Evolutionary conservation across 2,797 vertebrate species (phyloP).

Genomic region (Tamandua tetradactyla): DNA sequence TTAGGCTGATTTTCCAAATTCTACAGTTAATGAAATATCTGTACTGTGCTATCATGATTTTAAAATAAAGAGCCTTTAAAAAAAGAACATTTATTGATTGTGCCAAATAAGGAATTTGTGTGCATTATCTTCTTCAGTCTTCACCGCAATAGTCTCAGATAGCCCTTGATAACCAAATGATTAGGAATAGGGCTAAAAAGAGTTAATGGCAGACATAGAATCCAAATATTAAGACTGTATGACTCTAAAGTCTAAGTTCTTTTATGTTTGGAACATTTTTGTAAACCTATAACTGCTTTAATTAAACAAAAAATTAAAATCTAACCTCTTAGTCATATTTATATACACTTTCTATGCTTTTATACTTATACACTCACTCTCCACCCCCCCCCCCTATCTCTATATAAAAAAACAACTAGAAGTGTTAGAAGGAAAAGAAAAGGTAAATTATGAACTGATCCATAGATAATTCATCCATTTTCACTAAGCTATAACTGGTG

Average conservation of each 20-base stretch:
- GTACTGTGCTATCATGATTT: background rate
- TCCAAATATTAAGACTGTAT: background rate
- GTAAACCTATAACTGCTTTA: no score
- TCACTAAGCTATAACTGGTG: background rate
- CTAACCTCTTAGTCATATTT: background rate
- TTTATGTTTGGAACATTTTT: no score
- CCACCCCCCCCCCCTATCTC: background rate
- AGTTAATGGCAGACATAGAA: slow-evolving; percentile 11
- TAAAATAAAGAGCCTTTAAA: slow-evolving; percentile 45
- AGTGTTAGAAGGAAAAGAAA: background rate
- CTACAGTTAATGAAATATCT: background rate
- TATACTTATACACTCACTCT: background rate
- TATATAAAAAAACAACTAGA: background rate
- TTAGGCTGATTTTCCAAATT: slow-evolving; percentile 5
- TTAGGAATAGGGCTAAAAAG: background rate
- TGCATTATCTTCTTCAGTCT: background rate
- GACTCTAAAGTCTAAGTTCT: background rate
- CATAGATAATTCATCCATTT: slow-evolving; percentile 22
- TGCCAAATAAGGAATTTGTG: background rate
- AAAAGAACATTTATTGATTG: background rate
- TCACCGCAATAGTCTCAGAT: background rate
- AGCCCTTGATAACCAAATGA: background rate
- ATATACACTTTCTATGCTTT: background rate
- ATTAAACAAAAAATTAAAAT: no score
- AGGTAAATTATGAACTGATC: background rate